These are phyloP conservation scores for Moxostoma hubbsi DNA, from an alignment of 2,797 vertebrate genomes.

Conservation along the genomic window DNA sequence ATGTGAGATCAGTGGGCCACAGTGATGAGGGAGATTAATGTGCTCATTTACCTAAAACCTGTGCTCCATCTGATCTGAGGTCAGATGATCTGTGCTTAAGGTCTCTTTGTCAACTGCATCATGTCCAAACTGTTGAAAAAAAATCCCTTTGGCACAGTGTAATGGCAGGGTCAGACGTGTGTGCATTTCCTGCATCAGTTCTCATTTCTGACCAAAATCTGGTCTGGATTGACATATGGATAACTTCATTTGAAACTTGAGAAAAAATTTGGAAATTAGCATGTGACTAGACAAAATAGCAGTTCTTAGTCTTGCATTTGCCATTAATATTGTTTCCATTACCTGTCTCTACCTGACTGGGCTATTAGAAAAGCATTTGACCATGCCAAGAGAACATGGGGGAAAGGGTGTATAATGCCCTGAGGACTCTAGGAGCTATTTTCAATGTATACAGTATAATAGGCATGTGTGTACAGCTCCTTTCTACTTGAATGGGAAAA, in stretches of 20 bases:
- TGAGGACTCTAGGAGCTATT: no score
- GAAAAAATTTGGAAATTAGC: neutral
- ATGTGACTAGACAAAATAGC: neutral
- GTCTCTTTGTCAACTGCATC: conserved; percentile 11
- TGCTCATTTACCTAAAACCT: conserved; percentile 32
- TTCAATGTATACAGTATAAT: no score
- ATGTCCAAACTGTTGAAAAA: conserved; percentile 41
- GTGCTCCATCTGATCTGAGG: conserved; percentile 18
- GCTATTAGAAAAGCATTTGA: no score
- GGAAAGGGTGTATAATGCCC: no score
- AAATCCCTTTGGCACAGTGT: conserved; percentile 27
- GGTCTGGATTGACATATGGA: neutral
- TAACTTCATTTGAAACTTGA: neutral
- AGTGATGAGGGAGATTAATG: conserved; percentile 28
- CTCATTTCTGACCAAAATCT: neutral
- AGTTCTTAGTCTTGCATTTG: neutral
- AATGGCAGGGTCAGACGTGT: conserved; percentile 23
- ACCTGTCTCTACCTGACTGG: neutral
- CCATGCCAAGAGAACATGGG: no score
- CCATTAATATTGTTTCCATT: neutral
- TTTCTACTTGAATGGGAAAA: no score
- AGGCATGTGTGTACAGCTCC: no score
- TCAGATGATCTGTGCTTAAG: conserved; percentile 22
- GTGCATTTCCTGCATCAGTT: conserved; percentile 30
- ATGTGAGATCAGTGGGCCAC: conserved; percentile 30